Evolutionary conservation across 2,888 invertebrate genomes (phyloP).

Genomic region (Eristalis pertinax): DNA sequence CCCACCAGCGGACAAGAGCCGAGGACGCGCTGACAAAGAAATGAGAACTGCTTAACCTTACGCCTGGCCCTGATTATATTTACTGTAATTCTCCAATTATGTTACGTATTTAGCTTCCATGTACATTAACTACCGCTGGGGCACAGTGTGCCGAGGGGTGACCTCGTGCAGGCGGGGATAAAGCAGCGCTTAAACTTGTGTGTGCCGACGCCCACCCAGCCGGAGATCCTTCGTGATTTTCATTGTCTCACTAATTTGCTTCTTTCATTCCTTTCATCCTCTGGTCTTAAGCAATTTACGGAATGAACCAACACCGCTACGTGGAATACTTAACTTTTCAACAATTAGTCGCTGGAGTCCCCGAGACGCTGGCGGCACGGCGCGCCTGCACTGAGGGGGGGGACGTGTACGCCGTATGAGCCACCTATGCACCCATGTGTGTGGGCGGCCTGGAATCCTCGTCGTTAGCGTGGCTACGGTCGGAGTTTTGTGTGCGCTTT

Average conservation of each 20-base stretch:
- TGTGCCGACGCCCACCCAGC: background rate
- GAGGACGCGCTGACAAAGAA: background rate
- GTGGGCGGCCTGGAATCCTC: background rate
- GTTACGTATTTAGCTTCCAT: conserved; percentile 50
- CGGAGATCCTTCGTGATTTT: conserved; percentile 8
- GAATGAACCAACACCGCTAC: conserved; percentile 2
- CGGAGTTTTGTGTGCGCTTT: background rate
- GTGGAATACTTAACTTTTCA: conserved; percentile 25
- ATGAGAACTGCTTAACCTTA: conserved; percentile 32
- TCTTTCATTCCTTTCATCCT: background rate
- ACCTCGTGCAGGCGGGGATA: background rate
- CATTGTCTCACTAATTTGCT: conserved; percentile 10
- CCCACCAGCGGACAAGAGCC: background rate
- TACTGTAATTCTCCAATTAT: conserved; percentile 57
- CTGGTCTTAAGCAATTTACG: conserved; percentile 11
- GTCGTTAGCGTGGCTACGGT: background rate
- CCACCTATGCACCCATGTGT: background rate
- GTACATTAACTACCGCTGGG: conserved; percentile 3
- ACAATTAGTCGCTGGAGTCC: conserved; percentile 46
- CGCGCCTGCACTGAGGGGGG: background rate
- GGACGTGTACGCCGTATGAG: background rate
- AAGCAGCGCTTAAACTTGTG: background rate
- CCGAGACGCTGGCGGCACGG: background rate
- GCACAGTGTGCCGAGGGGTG: background rate
- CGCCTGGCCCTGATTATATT: conserved; percentile 45